Evolutionary conservation across 2,888 invertebrate species (phyloP).

Genomic region (Villa cingulata): DNA sequence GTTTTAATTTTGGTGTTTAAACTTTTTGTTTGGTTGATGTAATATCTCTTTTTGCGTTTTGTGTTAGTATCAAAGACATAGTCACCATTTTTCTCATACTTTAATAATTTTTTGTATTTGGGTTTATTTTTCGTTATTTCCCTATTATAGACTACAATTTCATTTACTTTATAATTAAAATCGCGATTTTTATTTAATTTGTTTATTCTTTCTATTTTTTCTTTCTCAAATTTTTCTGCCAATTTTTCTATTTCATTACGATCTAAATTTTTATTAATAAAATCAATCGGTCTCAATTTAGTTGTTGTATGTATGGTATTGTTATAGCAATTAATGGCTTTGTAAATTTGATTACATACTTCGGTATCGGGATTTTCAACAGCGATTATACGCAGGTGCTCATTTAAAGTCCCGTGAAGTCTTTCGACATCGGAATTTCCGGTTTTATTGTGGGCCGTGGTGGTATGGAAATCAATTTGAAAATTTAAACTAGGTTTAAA

Average conservation of each 20-base stretch:
- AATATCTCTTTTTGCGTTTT: too few species aligned
- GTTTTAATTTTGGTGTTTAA: too few species aligned
- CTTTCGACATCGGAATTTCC: conserved; percentile 7
- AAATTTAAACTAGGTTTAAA: too few species aligned
- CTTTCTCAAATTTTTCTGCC: not conserved
- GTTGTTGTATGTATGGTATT: not conserved
- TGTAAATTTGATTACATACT: not conserved
- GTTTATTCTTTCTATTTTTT: not conserved
- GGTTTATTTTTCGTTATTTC: not conserved
- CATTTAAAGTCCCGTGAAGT: conserved; percentile 8
- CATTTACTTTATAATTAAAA: not conserved
- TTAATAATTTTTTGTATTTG: too few species aligned
- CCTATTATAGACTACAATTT: not conserved
- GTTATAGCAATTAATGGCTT: not conserved
- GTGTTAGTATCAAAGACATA: too few species aligned
- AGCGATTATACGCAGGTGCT: conserved; percentile 6
- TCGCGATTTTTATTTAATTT: not conserved
- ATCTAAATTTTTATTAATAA: not conserved
- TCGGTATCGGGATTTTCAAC: not conserved
- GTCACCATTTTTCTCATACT: too few species aligned
- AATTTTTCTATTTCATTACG: not conserved
- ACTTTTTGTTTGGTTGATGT: too few species aligned
- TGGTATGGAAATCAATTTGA: conserved; percentile 4
- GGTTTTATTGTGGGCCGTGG: conserved; percentile 4
- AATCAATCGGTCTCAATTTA: not conserved